phyloP scores from a whole-genome alignment of 2,113 vertebrate genomes.

The Lepus europaeus region DNA sequence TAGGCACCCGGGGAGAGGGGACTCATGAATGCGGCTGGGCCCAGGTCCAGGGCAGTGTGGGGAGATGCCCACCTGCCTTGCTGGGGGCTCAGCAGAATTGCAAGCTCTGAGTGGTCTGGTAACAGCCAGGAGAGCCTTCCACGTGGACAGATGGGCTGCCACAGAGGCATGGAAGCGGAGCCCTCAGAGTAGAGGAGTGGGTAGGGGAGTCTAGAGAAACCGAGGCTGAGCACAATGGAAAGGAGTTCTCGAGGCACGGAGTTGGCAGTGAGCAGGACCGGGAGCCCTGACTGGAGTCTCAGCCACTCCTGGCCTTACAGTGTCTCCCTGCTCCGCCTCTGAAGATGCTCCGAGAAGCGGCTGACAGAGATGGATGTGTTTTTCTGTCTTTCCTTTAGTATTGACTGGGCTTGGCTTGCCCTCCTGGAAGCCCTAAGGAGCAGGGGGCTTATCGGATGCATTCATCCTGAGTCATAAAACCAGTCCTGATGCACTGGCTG shows the following conservation, averaged over 20 bases:
- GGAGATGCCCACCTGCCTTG: not conserved
- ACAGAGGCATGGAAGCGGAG: not conserved
- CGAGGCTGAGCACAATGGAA: not conserved
- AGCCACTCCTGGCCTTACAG: not conserved
- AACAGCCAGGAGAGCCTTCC: not conserved
- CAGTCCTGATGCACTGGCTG: not conserved
- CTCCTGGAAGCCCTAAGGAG: not conserved
- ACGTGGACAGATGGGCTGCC: not conserved
- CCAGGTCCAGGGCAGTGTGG: not conserved
- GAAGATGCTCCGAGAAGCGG: not conserved
- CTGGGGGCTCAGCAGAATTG: not conserved
- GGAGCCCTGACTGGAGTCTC: not conserved
- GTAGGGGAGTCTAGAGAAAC: not conserved
- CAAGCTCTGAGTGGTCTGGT: not conserved
- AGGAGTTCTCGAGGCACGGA: not conserved
- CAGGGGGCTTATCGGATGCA: slow-evolving; percentile 41
- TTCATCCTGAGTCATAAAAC: slow-evolving; percentile 41
- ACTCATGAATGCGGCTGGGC: not conserved
- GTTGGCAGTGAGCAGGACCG: not conserved
- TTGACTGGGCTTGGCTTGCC: not conserved
- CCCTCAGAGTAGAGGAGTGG: not conserved
- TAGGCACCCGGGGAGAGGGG: not conserved
- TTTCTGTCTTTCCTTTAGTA: slow-evolving; percentile 20
- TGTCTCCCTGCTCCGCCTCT: slow-evolving; percentile 24
- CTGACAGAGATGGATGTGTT: slow-evolving; percentile 60